These are phyloP conservation scores for Oreotrochilus melanogaster DNA, from an alignment of 2,113 vertebrate species.

Conservation along the genomic window DNA sequence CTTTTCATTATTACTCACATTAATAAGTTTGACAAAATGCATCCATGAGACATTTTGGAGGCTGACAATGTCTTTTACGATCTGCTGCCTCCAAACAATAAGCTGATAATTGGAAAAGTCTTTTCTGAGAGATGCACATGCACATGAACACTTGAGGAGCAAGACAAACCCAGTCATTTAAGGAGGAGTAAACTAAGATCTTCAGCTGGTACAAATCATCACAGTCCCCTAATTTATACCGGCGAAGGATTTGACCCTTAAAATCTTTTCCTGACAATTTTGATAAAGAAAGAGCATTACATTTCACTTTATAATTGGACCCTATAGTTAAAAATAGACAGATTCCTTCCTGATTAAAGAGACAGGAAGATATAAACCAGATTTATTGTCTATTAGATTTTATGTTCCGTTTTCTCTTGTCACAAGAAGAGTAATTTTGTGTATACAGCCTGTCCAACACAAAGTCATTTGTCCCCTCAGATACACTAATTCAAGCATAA, in stretches of 20 bases:
- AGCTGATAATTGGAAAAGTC: not conserved
- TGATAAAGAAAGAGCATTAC: conserved; percentile 55
- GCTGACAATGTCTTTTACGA: not conserved
- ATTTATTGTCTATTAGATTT: conserved; percentile 68
- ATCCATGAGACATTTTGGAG: not conserved
- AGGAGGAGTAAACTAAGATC: not conserved
- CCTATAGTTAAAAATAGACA: conserved; percentile 54
- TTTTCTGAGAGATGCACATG: not conserved
- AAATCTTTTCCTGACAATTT: conserved; percentile 62
- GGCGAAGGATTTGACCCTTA: conserved; percentile 40
- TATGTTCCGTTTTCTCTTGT: conserved; percentile 68
- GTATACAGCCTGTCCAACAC: conserved; percentile 44
- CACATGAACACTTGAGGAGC: not conserved
- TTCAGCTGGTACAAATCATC: conserved; percentile 47
- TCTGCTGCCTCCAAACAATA: not conserved
- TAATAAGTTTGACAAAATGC: not conserved
- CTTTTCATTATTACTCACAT: not conserved
- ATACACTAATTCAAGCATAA: conserved; percentile 62
- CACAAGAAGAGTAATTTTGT: conserved; percentile 60
- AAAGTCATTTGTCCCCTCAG: conserved; percentile 46
- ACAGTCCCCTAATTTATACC: conserved; percentile 13
- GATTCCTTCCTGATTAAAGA: conserved; percentile 65
- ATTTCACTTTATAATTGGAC: conserved; percentile 62
- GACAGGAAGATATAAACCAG: conserved; percentile 64
- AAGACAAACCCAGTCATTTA: not conserved